Base-by-base conservation (phyloP, 2,888 invertebrate genomes). In the Latrodectus hesperus region DNA sequence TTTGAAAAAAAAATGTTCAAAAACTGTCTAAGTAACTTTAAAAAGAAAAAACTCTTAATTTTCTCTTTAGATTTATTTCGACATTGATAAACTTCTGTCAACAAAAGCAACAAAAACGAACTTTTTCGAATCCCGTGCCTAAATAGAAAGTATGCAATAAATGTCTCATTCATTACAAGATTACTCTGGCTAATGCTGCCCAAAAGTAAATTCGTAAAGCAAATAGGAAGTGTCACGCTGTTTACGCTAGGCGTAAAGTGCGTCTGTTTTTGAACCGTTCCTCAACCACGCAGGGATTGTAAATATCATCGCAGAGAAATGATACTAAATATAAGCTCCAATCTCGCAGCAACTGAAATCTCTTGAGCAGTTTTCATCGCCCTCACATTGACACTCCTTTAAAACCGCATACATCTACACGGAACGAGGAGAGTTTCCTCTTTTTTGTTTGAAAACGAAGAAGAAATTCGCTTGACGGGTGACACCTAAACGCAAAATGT, bases 401-500 rank as follows among this genome's bases (percentile, higher is more conserved):
- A 68, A 68, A 68, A 26, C 26, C 17, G 11, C 22, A 17, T 68
- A 17, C 17, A 68, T 68, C 26, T 68, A 60, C 60, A 12, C 60
- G 60, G 10, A 12, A n/a, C 60, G n/a, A 60, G 60, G 60, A 60
- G 60, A 60, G 60, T 60, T 16, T 60, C 60, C n/a, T 60, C 12
- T 11, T 14, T 68, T 68, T 26, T 68, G n/a, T 68, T 67, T 67
- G n/a, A 1, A 22, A 22, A 22, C 1, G 2, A 38, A 38, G 2
- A 38, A 38, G 38, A 68, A 68, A 14, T 67, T 73, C 53, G 70
- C 68, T 70, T 78, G 53, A 53, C 22, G 22, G 78, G 14, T 78
- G 78, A 78, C 70, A 70, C 22, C n/a, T 55, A 78, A 70, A 55
- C 14, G 52, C 70, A 55, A 70, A 78, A 78, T 55, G 78, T 55